Evolutionary conservation across 92 coral and sea anemone genomes (phyloP).

Genomic region (Scolanthus callimorphus): DNA sequence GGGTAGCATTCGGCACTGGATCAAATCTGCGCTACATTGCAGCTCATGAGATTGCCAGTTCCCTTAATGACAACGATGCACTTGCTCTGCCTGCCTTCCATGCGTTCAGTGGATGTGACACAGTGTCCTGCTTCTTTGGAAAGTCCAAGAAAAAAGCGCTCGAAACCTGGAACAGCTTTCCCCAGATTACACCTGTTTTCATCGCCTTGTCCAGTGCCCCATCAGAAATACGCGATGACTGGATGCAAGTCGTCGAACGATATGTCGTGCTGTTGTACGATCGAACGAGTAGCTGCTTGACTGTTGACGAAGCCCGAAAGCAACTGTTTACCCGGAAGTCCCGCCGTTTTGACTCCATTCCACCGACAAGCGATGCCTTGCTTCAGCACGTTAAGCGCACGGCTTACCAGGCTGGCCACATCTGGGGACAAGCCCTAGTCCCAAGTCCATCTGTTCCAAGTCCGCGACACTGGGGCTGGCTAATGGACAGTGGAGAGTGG

Average conservation of each 20-base stretch:
- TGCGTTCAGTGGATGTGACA: slow-evolving; percentile 33
- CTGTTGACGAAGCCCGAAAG: not conserved
- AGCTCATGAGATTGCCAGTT: not conserved
- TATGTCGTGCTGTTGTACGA: not conserved
- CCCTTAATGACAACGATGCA: too few relatives aligned
- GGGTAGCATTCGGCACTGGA: slow-evolving; percentile 20
- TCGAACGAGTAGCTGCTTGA: not conserved
- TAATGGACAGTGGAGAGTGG: too few relatives aligned
- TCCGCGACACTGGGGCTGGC: too few relatives aligned
- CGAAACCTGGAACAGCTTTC: slow-evolving; percentile 19
- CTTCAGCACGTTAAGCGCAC: not conserved
- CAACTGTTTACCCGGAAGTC: not conserved
- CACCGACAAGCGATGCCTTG: not conserved
- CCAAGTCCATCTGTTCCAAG: too few relatives aligned
- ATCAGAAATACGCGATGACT: slow-evolving; percentile 7
- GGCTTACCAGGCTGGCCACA: not conserved
- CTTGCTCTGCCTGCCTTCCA: slow-evolving; percentile 34
- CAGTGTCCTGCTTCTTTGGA: slow-evolving; percentile 25
- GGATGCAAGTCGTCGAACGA: slow-evolving; percentile 1
- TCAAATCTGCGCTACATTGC: slow-evolving; percentile 15
- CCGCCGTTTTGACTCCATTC: not conserved
- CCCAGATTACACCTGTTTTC: slow-evolving; percentile 14
- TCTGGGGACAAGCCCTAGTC: not conserved
- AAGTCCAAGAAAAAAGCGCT: slow-evolving; percentile 28
- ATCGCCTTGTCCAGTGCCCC: slow-evolving; percentile 11